Base-by-base conservation (phyloP, 2,113 vertebrate species). In the Microcebus tavaratra region DNA sequence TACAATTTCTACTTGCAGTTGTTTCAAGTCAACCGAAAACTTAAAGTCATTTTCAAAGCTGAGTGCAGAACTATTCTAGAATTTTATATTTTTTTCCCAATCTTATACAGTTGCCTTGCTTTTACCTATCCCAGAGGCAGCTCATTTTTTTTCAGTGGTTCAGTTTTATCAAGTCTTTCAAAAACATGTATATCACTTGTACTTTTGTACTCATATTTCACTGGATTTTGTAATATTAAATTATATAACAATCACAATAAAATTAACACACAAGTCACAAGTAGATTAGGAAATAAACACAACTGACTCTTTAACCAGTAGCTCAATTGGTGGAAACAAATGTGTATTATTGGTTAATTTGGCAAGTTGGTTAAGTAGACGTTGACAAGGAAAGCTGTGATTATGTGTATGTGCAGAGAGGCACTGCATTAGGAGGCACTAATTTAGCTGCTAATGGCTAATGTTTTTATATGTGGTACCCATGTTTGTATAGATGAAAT, bases 1-100 rank as follows among this genome's bases (percentile, higher is more conserved):
- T 95, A 2, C 31, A 59, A 11, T 68, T 96, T 55, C 53, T 72
- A 53, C 63, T 45, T 36, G 25, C 15, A 29, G 25, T 25, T 36
- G 61, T 65, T 90, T 81, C 67, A 87, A 76, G 59, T 61, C 31
- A 82, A 72, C 34, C 42, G 82, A 68, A 96, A 93, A 15, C 14
- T n/a, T 92, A 79, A 48, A 81, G 82, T 59, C 36, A 86, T 36
- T 93, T 95, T 34, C 48, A 89, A 89, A 89, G n/a, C 31, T 29
- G 45, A 57, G 34, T 11, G 12, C 27, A 48, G 21, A 15, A 79
- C 72, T 23, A n/a, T 88, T 87, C 25, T 70, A 85, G 59, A 93
- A 42, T 63, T 76, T 86, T 85, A 53, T 61, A 45, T 55, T 63
- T n/a, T 72, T 72, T 57, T 31, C 25, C 21, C n/a, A 68, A 18